Percentiles rank a stretch among this genome's conserved stretches.
These are phyloP conservation scores for Drosophila subobscura DNA, from an alignment of 1,140 invertebrate genomes.

Conservation along the genomic window DNA sequence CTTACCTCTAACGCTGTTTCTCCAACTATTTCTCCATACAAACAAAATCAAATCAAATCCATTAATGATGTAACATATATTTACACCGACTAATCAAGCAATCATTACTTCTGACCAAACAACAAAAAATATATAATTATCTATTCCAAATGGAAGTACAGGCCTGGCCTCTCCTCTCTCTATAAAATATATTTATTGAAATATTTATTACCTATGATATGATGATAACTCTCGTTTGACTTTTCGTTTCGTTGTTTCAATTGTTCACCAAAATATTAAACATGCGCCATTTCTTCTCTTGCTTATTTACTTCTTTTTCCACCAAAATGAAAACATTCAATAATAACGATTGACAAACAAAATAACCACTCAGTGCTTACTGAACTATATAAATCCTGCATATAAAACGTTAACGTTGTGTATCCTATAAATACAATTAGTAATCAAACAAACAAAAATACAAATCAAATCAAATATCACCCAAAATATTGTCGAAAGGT, in stretches of 20 bases:
- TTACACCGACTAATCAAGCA: slow-evolving; percentile 30
- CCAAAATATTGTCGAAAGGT: slow-evolving; percentile 79
- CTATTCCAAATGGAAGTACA: slow-evolving; percentile 43
- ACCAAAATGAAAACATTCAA: slow-evolving; percentile 64
- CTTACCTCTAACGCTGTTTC: slow-evolving; percentile 29
- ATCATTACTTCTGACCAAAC: slow-evolving; percentile 36
- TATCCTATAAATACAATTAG: slow-evolving; percentile 59
- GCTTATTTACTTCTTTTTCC: slow-evolving; percentile 83
- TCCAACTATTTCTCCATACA: slow-evolving; percentile 29
- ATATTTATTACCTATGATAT: slow-evolving; percentile 58
- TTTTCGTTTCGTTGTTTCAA: slow-evolving; percentile 74
- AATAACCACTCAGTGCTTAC: slow-evolving; percentile 54
- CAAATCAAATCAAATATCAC: slow-evolving; percentile 57
- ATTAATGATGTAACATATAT: slow-evolving; percentile 27
- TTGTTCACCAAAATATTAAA: slow-evolving; percentile 81
- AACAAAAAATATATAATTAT: not conserved
- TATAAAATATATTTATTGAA: slow-evolving; percentile 42
- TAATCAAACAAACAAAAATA: slow-evolving; percentile 37
- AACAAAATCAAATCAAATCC: too few species aligned
- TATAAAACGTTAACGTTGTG: slow-evolving; percentile 51
- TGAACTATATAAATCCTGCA: slow-evolving; percentile 57
- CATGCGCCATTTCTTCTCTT: slow-evolving; percentile 83
- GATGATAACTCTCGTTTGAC: slow-evolving; percentile 73
- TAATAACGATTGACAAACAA: slow-evolving; percentile 45
- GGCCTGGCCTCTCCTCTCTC: slow-evolving; percentile 35